Conservation (phyloP, 2,113 vertebrate species). For the Entomyzon cyanotis region DNA sequence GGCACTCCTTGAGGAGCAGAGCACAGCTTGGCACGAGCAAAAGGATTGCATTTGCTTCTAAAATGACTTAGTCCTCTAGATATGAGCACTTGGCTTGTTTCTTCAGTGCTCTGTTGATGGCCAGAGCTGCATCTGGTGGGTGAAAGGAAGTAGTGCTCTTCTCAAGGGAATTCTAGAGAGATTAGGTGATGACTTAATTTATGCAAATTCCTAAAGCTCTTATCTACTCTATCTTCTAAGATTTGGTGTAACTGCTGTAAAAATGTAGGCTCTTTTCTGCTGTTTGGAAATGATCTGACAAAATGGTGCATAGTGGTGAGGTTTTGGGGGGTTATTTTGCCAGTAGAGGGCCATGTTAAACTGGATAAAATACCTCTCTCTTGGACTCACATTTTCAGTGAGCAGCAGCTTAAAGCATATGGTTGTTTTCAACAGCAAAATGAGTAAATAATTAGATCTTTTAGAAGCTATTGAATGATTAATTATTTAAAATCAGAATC, state of each 20-base stretch:
- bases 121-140: not conserved
- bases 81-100: not conserved
- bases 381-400: not conserved
- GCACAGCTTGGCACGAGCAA: not conserved
- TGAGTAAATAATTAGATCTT: constrained; percentile 46
- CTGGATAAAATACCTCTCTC: constrained; percentile 62
- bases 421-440: constrained; percentile 46
- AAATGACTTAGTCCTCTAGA: not conserved
- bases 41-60: not conserved
- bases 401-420: constrained; percentile 20
- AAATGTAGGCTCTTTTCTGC: not conserved
- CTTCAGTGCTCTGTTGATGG: not conserved
- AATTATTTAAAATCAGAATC: constrained; percentile 35
- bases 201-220: not conserved
- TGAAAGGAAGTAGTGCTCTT: not conserved
- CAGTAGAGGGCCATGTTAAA: constrained; percentile 79
- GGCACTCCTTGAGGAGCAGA: not conserved
- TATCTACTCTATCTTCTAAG: not conserved
- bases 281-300: not conserved
- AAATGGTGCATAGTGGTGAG: not conserved
- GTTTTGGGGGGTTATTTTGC: constrained; percentile 53
- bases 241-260: not conserved
- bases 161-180: not conserved
- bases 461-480: constrained; percentile 14
- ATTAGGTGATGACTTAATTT: not conserved